These are phyloP conservation scores for Emydoidea blandingii DNA, from an alignment of 2,797 vertebrate genomes.

Conservation along the genomic window DNA sequence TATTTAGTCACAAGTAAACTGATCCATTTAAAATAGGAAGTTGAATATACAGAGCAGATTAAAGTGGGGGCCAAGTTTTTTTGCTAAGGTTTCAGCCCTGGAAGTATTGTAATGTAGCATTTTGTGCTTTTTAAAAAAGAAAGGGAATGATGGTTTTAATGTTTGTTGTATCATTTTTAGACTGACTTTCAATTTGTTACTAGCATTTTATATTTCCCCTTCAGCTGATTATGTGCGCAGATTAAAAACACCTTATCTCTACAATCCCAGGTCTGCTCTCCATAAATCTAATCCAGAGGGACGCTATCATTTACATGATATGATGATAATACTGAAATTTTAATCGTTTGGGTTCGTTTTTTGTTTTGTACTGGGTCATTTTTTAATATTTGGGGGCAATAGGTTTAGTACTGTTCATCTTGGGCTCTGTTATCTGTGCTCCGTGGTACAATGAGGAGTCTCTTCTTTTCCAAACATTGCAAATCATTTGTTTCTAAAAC, in stretches of 20 bases:
- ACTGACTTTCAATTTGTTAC: constrained; percentile 48
- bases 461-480: rapidly evolving
- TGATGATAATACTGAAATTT: constrained; percentile 40
- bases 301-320: constrained; percentile 57
- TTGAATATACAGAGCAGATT: constrained; percentile 37
- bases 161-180: constrained; percentile 39
- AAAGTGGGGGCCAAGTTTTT: constrained; percentile 19
- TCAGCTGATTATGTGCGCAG: constrained; percentile 36
- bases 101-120: background rate
- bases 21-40: constrained; percentile 52
- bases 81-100: constrained; percentile 9
- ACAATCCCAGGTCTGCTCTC: background rate
- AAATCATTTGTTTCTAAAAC: background rate
- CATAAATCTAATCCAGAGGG: constrained; percentile 44
- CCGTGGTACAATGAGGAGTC: background rate
- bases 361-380: constrained; percentile 35
- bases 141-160: background rate
- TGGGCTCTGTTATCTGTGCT: constrained; percentile 33
- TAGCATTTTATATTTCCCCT: constrained; percentile 59
- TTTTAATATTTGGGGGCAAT: background rate
- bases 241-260: constrained; percentile 49
- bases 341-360: constrained; percentile 35
- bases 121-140: background rate
- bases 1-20: constrained; percentile 29
- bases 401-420: constrained; percentile 1